Base-by-base conservation (phyloP, 2,888 invertebrate genomes). In the Drosophila cognata region DNA sequence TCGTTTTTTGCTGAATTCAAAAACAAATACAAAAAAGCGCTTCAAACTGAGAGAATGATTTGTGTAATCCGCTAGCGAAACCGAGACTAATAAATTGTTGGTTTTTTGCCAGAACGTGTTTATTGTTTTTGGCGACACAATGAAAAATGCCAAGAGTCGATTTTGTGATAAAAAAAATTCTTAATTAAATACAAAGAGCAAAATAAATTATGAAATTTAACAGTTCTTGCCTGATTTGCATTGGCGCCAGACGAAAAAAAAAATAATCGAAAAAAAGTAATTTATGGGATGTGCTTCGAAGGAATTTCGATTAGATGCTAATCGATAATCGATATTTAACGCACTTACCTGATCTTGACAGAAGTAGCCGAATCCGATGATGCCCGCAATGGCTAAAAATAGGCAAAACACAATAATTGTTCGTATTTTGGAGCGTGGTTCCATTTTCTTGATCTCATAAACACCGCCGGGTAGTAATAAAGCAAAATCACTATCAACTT, bases 341-440 rank as follows among this genome's bases (percentile, higher is more conserved):
- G 29, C 51, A 92, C 95, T 94, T 91, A 96, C 96, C 94, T 97
- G 96, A 93, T 97, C 97, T 79, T 97, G 97, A 92, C 97, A 97
- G 92, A 97, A 97, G 93, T 97, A 97, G 91, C 97, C 97, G 93
- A 97, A 96, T 90, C 97, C 97, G 86, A 98, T 95, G 93, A 97
- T 97, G 82, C 97, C 97, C 92, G 96, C 96, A 79, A 97, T 94
- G 84, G 97, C 96, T 91, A 97, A 94, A 89, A 96, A 95, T 91
- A 97, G 94, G 94, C 97, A 97, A 93, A 97, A 95, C 91, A 97
- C 94, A 91, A 96, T 96, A 92, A 97, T 95, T 94, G 96, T 96
- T 92, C 96, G 95, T 92, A 97, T 94, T 94, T 95, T 96, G 90
- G 96, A 96, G 94, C 96, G 95, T 91, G 96, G 95, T 95, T 97